Conservation (phyloP, 2,797 vertebrate genomes). For the Clarias platycephalus region DNA sequence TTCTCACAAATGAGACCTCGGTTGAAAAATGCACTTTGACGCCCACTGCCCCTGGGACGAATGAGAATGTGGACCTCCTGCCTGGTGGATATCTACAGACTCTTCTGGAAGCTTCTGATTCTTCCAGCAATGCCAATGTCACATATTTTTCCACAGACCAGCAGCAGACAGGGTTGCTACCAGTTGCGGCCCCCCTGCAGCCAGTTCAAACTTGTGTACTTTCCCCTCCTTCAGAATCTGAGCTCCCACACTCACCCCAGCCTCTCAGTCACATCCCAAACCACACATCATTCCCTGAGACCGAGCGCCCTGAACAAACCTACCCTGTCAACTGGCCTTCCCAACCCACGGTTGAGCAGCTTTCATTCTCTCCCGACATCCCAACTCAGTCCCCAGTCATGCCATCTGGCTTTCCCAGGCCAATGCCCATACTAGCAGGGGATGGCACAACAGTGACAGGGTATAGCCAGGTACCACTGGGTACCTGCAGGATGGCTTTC, state of each 20-base stretch:
- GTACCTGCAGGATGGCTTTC: slow-evolving; percentile 76
- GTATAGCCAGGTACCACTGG: slow-evolving; percentile 75
- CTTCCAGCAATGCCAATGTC: slow-evolving; percentile 75
- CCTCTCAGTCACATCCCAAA: slow-evolving; percentile 53
- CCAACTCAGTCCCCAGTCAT: slow-evolving; percentile 70
- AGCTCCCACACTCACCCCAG: slow-evolving; percentile 80
- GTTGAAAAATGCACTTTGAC: slow-evolving; percentile 80
- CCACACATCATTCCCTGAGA: slow-evolving; percentile 42
- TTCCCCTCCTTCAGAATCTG: slow-evolving; percentile 80
- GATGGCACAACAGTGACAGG: slow-evolving; percentile 72
- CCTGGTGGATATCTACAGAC: slow-evolving; percentile 88
- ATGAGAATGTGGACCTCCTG: slow-evolving; percentile 77
- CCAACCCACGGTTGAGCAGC: slow-evolving; percentile 58
- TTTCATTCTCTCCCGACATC: slow-evolving; percentile 71
- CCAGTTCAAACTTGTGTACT: slow-evolving; percentile 79
- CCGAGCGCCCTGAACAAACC: slow-evolving; percentile 58
- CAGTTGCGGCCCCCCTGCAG: slow-evolving; percentile 72
- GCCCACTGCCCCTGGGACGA: slow-evolving; percentile 42
- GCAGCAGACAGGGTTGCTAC: slow-evolving; percentile 69
- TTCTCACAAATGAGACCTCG: slow-evolving; percentile 53
- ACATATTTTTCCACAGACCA: slow-evolving; percentile 78
- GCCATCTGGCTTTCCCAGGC: slow-evolving; percentile 71
- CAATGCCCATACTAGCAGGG: slow-evolving; percentile 61
- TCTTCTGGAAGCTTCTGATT: slow-evolving; percentile 83
- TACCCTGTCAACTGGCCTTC: slow-evolving; percentile 76